These are phyloP conservation scores for Henicopernis longicauda DNA, from an alignment of 2,113 vertebrate genomes.

Conservation along the genomic window DNA sequence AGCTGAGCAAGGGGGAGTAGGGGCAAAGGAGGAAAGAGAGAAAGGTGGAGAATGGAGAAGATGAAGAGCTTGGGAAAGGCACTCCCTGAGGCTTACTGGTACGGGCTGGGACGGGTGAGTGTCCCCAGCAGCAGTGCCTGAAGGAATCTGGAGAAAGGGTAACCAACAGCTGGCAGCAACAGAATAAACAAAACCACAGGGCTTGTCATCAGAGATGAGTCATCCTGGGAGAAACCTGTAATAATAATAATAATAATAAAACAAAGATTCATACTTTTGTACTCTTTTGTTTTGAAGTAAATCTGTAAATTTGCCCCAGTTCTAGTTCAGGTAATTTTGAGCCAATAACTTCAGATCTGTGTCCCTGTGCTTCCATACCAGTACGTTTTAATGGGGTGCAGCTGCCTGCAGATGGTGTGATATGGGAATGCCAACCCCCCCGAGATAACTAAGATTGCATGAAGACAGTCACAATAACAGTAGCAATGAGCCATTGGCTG, in stretches of 20 bases:
- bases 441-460: not conserved
- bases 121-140: not conserved
- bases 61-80: not conserved
- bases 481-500: not conserved
- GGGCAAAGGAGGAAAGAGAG: not conserved
- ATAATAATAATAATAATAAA: not conserved
- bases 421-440: not conserved
- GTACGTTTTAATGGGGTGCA: not conserved
- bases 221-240: not conserved
- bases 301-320: not conserved
- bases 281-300: not conserved
- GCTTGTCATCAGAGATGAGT: not conserved
- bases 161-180: not conserved
- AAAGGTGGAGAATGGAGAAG: not conserved
- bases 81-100: not conserved
- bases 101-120: accelerated
- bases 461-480: not conserved
- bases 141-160: not conserved
- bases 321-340: not conserved
- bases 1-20: not conserved
- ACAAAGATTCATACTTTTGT: not conserved
- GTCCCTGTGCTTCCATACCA: not conserved
- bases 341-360: not conserved
- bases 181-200: not conserved
- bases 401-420: not conserved